A percentile compares a stretch with the other conserved stretches of the same genome.
Evolutionary conservation across 2,797 vertebrate species (phyloP).

Genomic region (Rhyacichthys aspro): DNA sequence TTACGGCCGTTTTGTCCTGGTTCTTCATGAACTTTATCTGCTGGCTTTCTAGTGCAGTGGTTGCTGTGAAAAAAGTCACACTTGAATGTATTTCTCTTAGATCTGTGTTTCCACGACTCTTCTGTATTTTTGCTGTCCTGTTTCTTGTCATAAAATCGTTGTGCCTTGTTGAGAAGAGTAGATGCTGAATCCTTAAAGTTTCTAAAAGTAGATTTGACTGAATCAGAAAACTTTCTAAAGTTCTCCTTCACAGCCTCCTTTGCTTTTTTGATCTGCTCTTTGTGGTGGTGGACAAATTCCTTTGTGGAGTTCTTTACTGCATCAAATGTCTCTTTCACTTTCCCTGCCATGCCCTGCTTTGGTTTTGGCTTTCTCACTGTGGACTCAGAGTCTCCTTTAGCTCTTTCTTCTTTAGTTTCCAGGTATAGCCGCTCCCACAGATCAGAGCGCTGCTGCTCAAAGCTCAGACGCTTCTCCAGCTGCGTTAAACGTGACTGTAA

Average conservation of each 20-base stretch:
- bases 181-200: constrained; percentile 93
- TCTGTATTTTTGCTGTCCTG: constrained; percentile 71
- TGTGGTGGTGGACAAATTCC: constrained; percentile 97
- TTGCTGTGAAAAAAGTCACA: constrained; percentile 48
- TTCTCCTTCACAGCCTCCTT: constrained; percentile 98
- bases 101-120: constrained; percentile 65
- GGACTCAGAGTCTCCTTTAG: constrained; percentile 81
- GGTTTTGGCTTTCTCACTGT: constrained; percentile 81
- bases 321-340: constrained; percentile 94
- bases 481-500: constrained; percentile 84
- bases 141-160: constrained; percentile 70
- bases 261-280: constrained; percentile 97
- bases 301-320: constrained; percentile 98
- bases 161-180: constrained; percentile 86
- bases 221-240: constrained; percentile 94
- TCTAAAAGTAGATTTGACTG: constrained; percentile 93
- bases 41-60: constrained; percentile 73
- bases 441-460: constrained; percentile 95
- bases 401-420: constrained; percentile 87
- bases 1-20: constrained; percentile 50
- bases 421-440: constrained; percentile 96
- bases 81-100: constrained; percentile 57
- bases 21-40: constrained; percentile 55
- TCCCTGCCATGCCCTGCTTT: constrained; percentile 86
- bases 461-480: constrained; percentile 89